Evolutionary conservation across 2,113 vertebrate species (phyloP), one percentile per base, ranked within the genome.

Genomic region (Onychorhynchus coronatus): DNA sequence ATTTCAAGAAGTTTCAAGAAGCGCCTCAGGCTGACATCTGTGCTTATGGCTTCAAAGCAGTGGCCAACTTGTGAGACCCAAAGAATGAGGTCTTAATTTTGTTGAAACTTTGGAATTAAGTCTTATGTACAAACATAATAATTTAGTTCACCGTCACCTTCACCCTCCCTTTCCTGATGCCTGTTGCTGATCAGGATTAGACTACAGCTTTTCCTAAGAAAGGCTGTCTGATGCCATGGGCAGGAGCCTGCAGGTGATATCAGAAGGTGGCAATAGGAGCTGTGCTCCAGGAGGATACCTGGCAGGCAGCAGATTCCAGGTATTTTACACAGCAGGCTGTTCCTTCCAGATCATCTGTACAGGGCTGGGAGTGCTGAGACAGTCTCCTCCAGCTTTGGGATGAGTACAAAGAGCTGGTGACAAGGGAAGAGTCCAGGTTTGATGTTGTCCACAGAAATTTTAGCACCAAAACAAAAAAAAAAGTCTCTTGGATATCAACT

Each of bases 151-250:
- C 23, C 2, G 2, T 31, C 37, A 11, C 14, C 25, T 59, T 65
- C 27, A 15, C 56, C 23, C 25, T 68, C 23, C 39, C 2, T 46
- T 25, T 49, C 59, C 42, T 1, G 0, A 37, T 65, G 35, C 35
- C 33, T 55, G 22, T 17, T 35, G 5, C 33, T 63, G 37, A 15
- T 30, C 16, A 52, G 77, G 46, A 41, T 84, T 28, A 63, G 53
- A 27, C 46, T 35, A 3, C 71, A 74, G 22, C 6, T 74, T 74
- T 91, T 42, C 1, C 0, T 49, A 7, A 37, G 59, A 73, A 16
- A 14, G 22, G 4, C 41, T 70, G 58, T 33, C 22, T 72, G 78
- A 52, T 8, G 9, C 2, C 4, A 2, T 0, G 5, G 58, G 39
- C 25, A n/a, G 70, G 66, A 75, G 14, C 30, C 66, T 58, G 73